Percentiles rank a stretch among this genome's conserved stretches.
Conservation (phyloP, 2,888 invertebrate species). For the Campoletis raptor region DNA sequence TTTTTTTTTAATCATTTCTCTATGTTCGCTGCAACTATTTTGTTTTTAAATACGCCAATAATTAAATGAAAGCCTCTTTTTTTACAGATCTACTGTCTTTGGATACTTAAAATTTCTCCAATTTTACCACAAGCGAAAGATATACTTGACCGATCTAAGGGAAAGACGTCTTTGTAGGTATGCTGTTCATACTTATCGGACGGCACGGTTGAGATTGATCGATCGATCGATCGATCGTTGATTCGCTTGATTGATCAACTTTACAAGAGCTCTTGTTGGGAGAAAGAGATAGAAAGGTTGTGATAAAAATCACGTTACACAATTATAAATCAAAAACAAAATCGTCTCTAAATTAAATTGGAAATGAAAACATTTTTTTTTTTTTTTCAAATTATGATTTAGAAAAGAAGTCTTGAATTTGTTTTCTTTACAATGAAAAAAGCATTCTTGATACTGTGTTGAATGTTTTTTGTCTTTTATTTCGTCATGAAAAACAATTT, state of each 20-base stretch:
- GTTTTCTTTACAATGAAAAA: too few species aligned
- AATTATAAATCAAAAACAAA: constrained; percentile 60
- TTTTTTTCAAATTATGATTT: background rate
- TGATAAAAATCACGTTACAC: constrained; percentile 32
- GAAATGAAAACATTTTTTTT: background rate
- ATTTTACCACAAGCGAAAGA: constrained; percentile 7
- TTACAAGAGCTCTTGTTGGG: constrained; percentile 50
- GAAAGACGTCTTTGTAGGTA: constrained; percentile 36
- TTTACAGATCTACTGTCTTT: background rate
- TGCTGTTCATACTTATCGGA: background rate
- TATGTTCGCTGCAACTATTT: too few species aligned
- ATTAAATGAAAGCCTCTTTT: background rate
- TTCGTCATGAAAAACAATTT: too few species aligned
- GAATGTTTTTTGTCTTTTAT: too few species aligned
- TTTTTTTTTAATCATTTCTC: too few species aligned
- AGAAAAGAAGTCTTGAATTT: background rate
- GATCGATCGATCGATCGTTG: constrained; percentile 66
- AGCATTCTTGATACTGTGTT: too few species aligned
- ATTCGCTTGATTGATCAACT: constrained; percentile 69
- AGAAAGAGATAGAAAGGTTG: constrained; percentile 4
- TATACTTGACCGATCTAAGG: constrained; percentile 20
- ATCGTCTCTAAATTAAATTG: constrained; percentile 2
- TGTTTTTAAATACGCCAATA: too few species aligned
- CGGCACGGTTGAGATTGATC: constrained; percentile 61
- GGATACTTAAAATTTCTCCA: background rate